Conservation (phyloP, 2,113 vertebrate species). For the Polyodon spathula region DNA sequence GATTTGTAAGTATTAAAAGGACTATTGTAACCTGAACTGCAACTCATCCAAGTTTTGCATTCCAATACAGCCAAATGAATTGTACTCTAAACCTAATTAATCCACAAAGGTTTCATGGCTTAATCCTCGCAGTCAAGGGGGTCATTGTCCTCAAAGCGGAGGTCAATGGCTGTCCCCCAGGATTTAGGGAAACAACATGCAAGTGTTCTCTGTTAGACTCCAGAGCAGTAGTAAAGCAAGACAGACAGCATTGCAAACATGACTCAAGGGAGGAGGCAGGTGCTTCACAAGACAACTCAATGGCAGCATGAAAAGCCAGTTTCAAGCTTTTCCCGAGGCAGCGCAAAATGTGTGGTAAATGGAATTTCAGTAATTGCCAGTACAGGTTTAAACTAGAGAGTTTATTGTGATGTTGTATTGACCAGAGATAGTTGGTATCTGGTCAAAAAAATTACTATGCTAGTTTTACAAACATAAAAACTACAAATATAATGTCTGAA, state of each 20-base stretch:
- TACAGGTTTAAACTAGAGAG: too few relatives aligned
- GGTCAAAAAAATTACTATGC: too few relatives aligned
- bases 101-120: conserved; percentile 75
- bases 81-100: conserved; percentile 71
- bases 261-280: conserved; percentile 17
- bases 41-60: conserved; percentile 35
- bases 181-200: conserved; percentile 50
- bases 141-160: conserved; percentile 77
- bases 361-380: too few relatives aligned
- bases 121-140: conserved; percentile 75
- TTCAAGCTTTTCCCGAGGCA: too few relatives aligned
- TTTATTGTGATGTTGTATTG: too few relatives aligned
- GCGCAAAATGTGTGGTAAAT: too few relatives aligned
- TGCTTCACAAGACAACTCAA: too few relatives aligned
- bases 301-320: too few relatives aligned
- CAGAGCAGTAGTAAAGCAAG: conserved; percentile 32
- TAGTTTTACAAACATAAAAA: too few relatives aligned
- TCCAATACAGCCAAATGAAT: conserved; percentile 60
- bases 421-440: too few relatives aligned
- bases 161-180: conserved; percentile 66
- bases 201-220: conserved; percentile 24
- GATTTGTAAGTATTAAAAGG: conserved; percentile 30
- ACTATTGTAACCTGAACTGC: conserved; percentile 21
- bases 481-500: too few relatives aligned
- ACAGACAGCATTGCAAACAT: conserved; percentile 29